phyloP scores from a whole-genome alignment of 2,797 vertebrate genomes.

The Pristis pectinata region DNA sequence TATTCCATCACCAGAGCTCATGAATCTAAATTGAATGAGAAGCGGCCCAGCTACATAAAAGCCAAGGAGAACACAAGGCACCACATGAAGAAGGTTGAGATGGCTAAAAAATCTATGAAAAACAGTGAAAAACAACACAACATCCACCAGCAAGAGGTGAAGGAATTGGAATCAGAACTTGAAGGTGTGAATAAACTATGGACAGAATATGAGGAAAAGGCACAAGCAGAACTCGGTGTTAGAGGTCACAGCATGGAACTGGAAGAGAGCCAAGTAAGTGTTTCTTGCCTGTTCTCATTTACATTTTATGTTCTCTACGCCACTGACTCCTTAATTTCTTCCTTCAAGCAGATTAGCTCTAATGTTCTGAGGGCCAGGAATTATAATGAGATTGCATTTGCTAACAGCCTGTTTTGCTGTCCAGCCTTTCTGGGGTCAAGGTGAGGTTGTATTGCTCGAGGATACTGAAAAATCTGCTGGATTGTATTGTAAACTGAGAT shows the following conservation, averaged over 20 bases:
- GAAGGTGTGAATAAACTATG: constrained; percentile 62
- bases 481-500: neutral
- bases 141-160: constrained; percentile 63
- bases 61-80: constrained; percentile 81
- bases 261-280: constrained; percentile 72
- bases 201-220: constrained; percentile 66
- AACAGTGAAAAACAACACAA: constrained; percentile 57
- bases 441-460: neutral
- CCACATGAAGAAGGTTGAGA: constrained; percentile 69
- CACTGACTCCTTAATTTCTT: neutral
- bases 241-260: constrained; percentile 62
- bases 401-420: neutral
- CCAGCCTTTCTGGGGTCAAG: neutral
- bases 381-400: neutral
- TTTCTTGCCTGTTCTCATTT: constrained; percentile 10
- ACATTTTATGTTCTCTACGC: constrained; percentile 33
- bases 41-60: constrained; percentile 73
- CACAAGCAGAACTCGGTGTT: constrained; percentile 52
- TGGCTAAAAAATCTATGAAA: constrained; percentile 51
- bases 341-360: neutral
- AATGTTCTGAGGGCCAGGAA: neutral
- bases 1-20: constrained; percentile 56
- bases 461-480: neutral
- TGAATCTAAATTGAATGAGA: constrained; percentile 67
- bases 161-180: constrained; percentile 60